A percentile compares a stretch with the other conserved stretches of the same genome.
Conservation (phyloP, 1,140 invertebrate genomes). For the Brachionus koreanus region DNA sequence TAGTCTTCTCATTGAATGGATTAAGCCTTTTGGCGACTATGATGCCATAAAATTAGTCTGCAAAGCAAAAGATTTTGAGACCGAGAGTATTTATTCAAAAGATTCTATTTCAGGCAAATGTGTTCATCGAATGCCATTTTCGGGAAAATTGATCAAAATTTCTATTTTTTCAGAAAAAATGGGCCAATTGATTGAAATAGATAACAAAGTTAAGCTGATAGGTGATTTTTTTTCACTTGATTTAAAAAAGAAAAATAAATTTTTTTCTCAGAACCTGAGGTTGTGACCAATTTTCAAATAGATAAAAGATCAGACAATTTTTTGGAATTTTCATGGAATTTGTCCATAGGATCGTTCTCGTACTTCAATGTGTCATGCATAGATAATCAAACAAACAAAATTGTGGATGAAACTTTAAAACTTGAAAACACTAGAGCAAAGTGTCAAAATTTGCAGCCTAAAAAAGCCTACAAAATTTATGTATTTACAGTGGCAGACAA, state of each 20-base stretch:
- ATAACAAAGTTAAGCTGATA: neutral
- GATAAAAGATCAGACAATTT: neutral
- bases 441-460: neutral
- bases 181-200: neutral
- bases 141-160: neutral
- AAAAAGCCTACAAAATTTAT: neutral
- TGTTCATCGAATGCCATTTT: neutral
- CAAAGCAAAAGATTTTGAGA: neutral
- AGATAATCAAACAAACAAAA: neutral
- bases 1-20: neutral
- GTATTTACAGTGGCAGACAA: neutral
- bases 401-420: neutral
- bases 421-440: neutral
- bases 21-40: neutral
- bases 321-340: neutral
- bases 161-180: neutral
- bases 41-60: neutral
- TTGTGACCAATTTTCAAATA: neutral
- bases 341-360: neutral
- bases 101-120: neutral
- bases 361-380: neutral
- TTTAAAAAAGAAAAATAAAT: neutral
- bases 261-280: neutral
- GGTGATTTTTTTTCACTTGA: neutral
- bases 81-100: neutral